Percentiles rank a stretch among this genome's conserved stretches.
phyloP scores from a whole-genome alignment of 2,888 invertebrate genomes.

The Automeris io region DNA sequence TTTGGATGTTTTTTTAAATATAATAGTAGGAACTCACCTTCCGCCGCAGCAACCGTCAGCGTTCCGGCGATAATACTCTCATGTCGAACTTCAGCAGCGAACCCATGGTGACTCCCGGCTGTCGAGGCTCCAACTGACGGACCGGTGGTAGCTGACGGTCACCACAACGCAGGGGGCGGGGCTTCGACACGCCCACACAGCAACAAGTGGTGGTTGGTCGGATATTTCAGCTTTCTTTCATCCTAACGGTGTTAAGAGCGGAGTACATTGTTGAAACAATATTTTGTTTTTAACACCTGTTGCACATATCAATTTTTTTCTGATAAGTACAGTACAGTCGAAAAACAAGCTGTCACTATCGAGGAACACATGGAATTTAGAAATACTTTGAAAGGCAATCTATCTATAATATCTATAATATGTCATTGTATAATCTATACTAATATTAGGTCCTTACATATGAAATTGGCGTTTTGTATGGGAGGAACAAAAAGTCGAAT shows the following conservation, averaged over 20 bases:
- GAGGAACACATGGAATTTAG: too few relatives aligned
- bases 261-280: background rate
- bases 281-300: background rate
- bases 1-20: too few relatives aligned
- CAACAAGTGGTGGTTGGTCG: conserved; percentile 50
- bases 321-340: too few relatives aligned
- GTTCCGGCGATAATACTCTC: conserved; percentile 69
- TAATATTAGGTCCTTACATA: too few relatives aligned
- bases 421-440: too few relatives aligned
- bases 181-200: conserved; percentile 45
- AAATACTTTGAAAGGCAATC: too few relatives aligned
- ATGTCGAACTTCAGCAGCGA: conserved; percentile 65
- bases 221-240: conserved; percentile 3
- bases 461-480: too few relatives aligned
- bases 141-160: conserved; percentile 5
- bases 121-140: conserved; percentile 16
- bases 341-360: too few relatives aligned
- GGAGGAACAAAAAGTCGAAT: too few relatives aligned
- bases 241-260: background rate
- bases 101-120: conserved; percentile 43
- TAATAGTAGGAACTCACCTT: conserved; percentile 64
- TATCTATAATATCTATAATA: too few relatives aligned
- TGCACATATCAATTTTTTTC: too few relatives aligned
- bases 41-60: conserved; percentile 74
- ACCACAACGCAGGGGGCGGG: conserved; percentile 14